Conservation (phyloP, 2,797 vertebrate species). For the Gadopsis marmoratus region DNA sequence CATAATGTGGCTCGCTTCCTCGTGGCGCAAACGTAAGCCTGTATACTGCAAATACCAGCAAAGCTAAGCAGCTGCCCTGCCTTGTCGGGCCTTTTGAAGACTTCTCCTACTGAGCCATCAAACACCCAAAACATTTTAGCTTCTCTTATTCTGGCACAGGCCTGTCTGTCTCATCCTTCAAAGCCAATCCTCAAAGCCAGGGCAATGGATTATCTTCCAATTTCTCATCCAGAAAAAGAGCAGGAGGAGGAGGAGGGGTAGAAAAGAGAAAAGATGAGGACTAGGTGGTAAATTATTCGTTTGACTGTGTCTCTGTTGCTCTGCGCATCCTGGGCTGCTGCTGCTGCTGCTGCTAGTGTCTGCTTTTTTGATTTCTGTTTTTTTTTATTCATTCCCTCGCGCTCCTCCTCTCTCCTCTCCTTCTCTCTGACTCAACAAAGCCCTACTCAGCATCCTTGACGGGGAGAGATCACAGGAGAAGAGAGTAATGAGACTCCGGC, state of each 20-base stretch:
- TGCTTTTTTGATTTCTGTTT: slow-evolving; percentile 35
- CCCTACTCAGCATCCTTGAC: slow-evolving; percentile 79
- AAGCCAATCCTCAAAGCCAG: slow-evolving; percentile 77
- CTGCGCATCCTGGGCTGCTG: slow-evolving; percentile 37
- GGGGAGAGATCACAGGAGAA: slow-evolving; percentile 77
- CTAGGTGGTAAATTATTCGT: slow-evolving; percentile 67
- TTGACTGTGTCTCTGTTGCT: slow-evolving; percentile 57
- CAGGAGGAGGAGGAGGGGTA: background rate
- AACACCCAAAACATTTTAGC: slow-evolving; percentile 73
- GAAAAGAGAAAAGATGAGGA: slow-evolving; percentile 49
- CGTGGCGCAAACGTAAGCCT: slow-evolving; percentile 54
- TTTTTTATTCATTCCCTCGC: slow-evolving; percentile 37
- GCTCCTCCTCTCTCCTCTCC: slow-evolving; percentile 29
- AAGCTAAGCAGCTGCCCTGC: slow-evolving; percentile 64
- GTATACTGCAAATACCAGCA: slow-evolving; percentile 60
- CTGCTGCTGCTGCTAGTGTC: slow-evolving; percentile 31
- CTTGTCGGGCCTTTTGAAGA: slow-evolving; percentile 60
- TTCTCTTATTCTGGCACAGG: slow-evolving; percentile 63
- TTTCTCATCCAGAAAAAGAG: slow-evolving; percentile 62
- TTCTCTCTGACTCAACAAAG: slow-evolving; percentile 76
- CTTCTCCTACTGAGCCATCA: slow-evolving; percentile 73
- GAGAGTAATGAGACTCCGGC: slow-evolving; percentile 77
- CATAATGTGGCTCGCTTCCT: slow-evolving; percentile 43
- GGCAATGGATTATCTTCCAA: slow-evolving; percentile 78
- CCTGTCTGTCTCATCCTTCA: slow-evolving; percentile 76